Percentiles rank a stretch among this genome's conserved stretches.
Evolutionary conservation across 2,797 vertebrate species (phyloP).

Genomic region (Syngnathus acus): DNA sequence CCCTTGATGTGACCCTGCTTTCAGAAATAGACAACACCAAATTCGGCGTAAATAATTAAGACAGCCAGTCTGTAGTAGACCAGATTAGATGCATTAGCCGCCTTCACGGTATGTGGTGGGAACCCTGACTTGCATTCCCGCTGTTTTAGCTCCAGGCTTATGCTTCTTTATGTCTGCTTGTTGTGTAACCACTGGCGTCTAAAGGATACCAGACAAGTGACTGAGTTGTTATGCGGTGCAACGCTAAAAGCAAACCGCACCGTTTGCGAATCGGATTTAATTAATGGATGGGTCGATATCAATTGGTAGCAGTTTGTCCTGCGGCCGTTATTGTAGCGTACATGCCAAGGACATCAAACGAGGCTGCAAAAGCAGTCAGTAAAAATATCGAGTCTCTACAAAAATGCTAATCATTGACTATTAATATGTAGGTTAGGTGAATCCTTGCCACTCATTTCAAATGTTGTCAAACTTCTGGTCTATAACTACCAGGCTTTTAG

Average conservation of each 20-base stretch:
- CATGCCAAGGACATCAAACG: conserved; percentile 36
- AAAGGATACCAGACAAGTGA: conserved; percentile 7
- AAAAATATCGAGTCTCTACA: background rate
- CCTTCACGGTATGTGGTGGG: conserved; percentile 40
- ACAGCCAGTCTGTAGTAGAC: conserved; percentile 37
- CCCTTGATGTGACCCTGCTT: background rate
- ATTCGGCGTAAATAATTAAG: conserved; percentile 30
- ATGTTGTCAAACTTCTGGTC: background rate
- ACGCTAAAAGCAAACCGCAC: background rate
- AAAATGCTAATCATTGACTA: background rate
- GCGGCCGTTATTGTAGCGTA: conserved; percentile 31
- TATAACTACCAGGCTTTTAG: background rate
- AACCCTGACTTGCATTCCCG: conserved; percentile 31
- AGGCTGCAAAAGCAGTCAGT: background rate
- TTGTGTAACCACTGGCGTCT: conserved; percentile 29
- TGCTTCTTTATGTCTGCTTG: conserved; percentile 20
- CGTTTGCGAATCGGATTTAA: background rate
- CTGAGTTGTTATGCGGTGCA: background rate
- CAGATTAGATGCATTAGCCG: conserved; percentile 54
- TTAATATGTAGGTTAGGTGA: background rate
- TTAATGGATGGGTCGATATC: conserved; percentile 24
- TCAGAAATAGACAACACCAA: conserved; percentile 19
- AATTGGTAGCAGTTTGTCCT: conserved; percentile 28
- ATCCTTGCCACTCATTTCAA: background rate
- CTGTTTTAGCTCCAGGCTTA: conserved; percentile 22